These are phyloP conservation scores for Altica lythri DNA, from an alignment of 2,888 invertebrate species.

Conservation along the genomic window DNA sequence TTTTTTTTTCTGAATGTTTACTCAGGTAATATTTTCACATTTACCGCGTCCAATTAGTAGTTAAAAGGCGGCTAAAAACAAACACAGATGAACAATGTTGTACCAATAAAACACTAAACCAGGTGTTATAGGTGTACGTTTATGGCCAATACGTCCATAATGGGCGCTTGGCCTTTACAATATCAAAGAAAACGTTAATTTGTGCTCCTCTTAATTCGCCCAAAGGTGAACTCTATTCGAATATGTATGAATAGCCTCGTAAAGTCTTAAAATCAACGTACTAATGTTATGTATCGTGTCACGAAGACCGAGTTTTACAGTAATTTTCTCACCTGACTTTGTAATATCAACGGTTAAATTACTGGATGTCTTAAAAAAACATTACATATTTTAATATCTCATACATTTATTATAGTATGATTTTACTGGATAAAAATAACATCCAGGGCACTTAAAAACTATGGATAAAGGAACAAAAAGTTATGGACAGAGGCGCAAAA, in stretches of 20 bases:
- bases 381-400: too few species aligned
- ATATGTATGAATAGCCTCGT: slow-evolving; percentile 18
- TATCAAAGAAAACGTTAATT: slow-evolving; percentile 27
- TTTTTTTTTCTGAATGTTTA: slow-evolving; percentile 18
- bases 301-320: slow-evolving; percentile 17
- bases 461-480: too few species aligned
- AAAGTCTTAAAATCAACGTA: slow-evolving; percentile 22
- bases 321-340: slow-evolving; percentile 21
- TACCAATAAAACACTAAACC: slow-evolving; percentile 24
- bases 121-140: slow-evolving; percentile 25
- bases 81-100: slow-evolving; percentile 25
- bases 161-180: slow-evolving; percentile 22
- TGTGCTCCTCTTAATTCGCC: slow-evolving; percentile 24
- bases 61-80: slow-evolving; percentile 29
- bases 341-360: too few species aligned
- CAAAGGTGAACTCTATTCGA: slow-evolving; percentile 22
- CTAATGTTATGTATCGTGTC: slow-evolving; percentile 13
- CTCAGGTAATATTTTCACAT: slow-evolving; percentile 24
- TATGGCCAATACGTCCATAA: slow-evolving; percentile 20
- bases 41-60: slow-evolving; percentile 26
- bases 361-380: too few species aligned
- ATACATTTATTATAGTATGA: too few species aligned
- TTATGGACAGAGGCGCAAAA: too few species aligned
- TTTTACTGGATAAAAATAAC: too few species aligned
- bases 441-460: too few species aligned